Evolutionary conservation across 2,113 vertebrate genomes (phyloP).

Genomic region (Tetrao urogallus): DNA sequence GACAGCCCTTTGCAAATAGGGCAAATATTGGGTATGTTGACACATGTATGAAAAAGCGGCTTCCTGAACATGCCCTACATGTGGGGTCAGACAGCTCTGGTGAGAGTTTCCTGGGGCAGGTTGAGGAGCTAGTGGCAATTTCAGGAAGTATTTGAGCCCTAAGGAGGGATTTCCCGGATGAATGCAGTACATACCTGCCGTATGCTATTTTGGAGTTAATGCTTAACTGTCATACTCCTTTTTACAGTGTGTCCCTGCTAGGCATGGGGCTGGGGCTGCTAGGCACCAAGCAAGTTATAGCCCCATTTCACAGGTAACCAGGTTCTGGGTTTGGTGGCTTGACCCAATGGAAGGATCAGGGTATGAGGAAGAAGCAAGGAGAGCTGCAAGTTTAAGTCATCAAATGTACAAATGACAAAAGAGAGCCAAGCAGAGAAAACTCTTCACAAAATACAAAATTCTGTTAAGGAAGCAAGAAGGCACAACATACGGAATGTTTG

Average conservation of each 20-base stretch:
- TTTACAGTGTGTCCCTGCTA: neutral
- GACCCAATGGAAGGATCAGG: neutral
- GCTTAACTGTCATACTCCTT: neutral
- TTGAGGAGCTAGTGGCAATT: neutral
- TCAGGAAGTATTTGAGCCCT: neutral
- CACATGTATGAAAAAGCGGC: fast-evolving
- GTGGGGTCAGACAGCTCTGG: fast-evolving
- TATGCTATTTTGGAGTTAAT: neutral
- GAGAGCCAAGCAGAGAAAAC: conserved; percentile 40
- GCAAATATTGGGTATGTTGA: neutral
- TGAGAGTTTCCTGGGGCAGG: neutral
- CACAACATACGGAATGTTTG: conserved; percentile 68
- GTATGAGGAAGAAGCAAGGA: neutral
- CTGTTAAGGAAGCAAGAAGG: conserved; percentile 58
- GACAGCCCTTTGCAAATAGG: neutral
- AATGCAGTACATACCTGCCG: neutral
- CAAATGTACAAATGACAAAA: conserved; percentile 41
- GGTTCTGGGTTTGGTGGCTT: neutral
- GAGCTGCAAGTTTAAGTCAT: conserved; percentile 20
- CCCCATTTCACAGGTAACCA: neutral
- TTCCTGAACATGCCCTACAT: neutral
- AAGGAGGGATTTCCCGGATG: conserved; percentile 29
- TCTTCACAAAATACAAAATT: conserved; percentile 61
- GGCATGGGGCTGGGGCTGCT: neutral
- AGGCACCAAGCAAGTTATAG: neutral